These are phyloP conservation scores for Mareca penelope DNA, from an alignment of 2,797 vertebrate genomes.

Conservation along the genomic window DNA sequence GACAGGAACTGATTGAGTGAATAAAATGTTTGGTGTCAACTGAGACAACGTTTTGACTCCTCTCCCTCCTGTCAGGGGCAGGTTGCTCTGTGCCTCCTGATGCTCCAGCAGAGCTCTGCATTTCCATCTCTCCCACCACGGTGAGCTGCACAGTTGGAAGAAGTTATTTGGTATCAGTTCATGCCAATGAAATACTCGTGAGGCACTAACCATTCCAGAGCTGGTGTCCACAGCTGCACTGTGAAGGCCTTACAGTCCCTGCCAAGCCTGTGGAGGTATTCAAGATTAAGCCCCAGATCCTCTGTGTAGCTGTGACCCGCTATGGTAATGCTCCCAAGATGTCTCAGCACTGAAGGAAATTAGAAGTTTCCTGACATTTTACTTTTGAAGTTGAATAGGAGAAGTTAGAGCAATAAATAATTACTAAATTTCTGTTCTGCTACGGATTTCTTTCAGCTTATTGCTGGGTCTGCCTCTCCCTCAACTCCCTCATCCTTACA, in stretches of 20 bases:
- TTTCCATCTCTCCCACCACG: rapidly evolving
- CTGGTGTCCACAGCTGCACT: not conserved
- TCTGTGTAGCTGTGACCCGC: not conserved
- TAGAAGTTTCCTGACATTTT: not conserved
- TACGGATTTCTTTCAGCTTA: not conserved
- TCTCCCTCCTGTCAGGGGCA: too few species aligned
- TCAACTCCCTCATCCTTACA: not conserved
- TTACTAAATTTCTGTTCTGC: not conserved
- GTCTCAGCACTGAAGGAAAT: not conserved
- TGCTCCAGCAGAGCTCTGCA: not conserved
- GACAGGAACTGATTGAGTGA: not conserved
- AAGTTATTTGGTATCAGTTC: not conserved
- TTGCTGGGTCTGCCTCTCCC: not conserved
- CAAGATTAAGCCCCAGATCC: not conserved
- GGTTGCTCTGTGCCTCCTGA: not conserved
- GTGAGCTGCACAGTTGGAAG: not conserved
- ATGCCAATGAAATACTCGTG: not conserved
- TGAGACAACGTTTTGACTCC: too few species aligned
- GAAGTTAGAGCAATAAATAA: not conserved
- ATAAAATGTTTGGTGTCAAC: not conserved
- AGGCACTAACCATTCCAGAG: not conserved
- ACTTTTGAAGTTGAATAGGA: not conserved
- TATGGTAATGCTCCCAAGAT: not conserved
- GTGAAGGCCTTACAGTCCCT: not conserved
- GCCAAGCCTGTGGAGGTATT: not conserved